Evolutionary conservation across 2,888 invertebrate species (phyloP), one percentile per base, ranked within the genome.

Genomic region (Leucoma salicis): DNA sequence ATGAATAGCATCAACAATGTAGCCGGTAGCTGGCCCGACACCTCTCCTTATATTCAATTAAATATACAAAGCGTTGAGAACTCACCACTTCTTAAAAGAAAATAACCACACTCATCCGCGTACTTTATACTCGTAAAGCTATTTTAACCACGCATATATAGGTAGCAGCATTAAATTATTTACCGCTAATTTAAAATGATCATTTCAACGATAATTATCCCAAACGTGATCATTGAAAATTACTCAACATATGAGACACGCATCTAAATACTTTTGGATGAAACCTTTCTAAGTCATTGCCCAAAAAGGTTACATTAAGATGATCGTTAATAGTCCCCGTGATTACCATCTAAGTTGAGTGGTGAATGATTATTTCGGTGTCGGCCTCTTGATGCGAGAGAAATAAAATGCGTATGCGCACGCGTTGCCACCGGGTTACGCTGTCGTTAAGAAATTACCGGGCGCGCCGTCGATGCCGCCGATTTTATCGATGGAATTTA

Each of bases 401-500:
- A 80, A 82, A 85, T 83, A 84, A 85, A 85, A 86, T 83, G 84
- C 80, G 81, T 81, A 70, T 72, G 84, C 84, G 86, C 87, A 83
- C 86, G 83, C 82, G 83, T 82, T 81, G 88, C 88, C 85, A 88
- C 88, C 79, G 86, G 72, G 87, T 88, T 88, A 88, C 88, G 88
- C 88, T 81, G 85, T 85, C 85, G 85, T 86, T 87, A 87, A 85
- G 84, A 83, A 86, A 88, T 87, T 88, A 89, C 84, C 81, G 81
- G 63, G 73, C 80, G 77, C 77, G 77, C 78, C 74, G 75, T 71
- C 73, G 77, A 78, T 79, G 79, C 79, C 82, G 82, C 81, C 81
- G 88, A 89, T 89, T 86, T 88, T 88, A 89, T 89, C 88, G 87
- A 86, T 82, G 84, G 86, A 88, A 88, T 88, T 89, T 89, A 88